A percentile compares a stretch with the other conserved stretches of the same genome.
Conservation (phyloP, 2,888 invertebrate species). For the Byasa hedistus region DNA sequence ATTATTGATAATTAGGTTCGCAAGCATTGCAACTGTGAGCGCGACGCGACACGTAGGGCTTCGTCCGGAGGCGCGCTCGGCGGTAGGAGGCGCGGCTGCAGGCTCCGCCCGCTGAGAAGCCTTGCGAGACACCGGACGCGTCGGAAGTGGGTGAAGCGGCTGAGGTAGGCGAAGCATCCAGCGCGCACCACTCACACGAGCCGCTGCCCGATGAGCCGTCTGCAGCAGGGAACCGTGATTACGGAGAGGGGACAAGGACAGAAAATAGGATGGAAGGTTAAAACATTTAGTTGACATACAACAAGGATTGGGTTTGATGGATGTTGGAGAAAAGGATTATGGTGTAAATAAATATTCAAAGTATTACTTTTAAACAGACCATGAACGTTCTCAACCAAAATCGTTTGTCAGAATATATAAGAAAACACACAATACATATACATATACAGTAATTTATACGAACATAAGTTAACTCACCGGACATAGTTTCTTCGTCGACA, state of each 20-base stretch:
- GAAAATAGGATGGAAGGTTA: conserved; percentile 10
- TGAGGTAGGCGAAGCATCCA: conserved; percentile 40
- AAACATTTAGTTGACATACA: neutral
- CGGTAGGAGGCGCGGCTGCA: conserved; percentile 34
- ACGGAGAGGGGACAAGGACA: conserved; percentile 33
- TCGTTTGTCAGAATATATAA: too few relatives aligned
- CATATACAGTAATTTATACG: neutral
- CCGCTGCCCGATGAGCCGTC: conserved; percentile 60
- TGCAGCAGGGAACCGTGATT: conserved; percentile 42
- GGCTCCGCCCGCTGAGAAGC: conserved; percentile 37
- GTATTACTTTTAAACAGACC: conserved; percentile 1
- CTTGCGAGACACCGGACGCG: conserved; percentile 33
- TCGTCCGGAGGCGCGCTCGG: conserved; percentile 35
- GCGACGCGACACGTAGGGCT: conserved; percentile 25
- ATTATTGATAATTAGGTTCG: conserved; percentile 31
- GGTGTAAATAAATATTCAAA: too few relatives aligned
- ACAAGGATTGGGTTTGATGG: neutral
- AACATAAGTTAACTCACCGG: conserved; percentile 73
- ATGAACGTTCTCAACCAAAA: conserved; percentile 19
- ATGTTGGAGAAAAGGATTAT: neutral
- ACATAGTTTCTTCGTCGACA: conserved; percentile 92
- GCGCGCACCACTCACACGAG: conserved; percentile 63
- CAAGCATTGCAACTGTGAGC: conserved; percentile 32
- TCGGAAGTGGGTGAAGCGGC: conserved; percentile 29
- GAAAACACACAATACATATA: too few relatives aligned